These are phyloP conservation scores for Drosophila mauritiana DNA, from an alignment of 1,140 invertebrate genomes.

Conservation along the genomic window DNA sequence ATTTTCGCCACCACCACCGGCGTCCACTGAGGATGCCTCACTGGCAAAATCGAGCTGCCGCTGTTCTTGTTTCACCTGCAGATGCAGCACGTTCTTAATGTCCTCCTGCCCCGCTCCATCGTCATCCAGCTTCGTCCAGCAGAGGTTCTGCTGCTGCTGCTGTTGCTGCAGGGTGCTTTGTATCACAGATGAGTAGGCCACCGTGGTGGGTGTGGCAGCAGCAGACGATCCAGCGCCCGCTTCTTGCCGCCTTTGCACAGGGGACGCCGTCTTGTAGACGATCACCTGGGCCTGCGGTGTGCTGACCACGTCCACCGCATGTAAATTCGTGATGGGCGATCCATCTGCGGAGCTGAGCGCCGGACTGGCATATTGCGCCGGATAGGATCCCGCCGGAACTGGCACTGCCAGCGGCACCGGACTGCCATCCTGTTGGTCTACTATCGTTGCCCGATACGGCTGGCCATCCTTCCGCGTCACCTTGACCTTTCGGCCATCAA, in stretches of 20 bases:
- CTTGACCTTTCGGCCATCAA: slow-evolving; percentile 72
- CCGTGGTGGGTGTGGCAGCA: slow-evolving; percentile 58
- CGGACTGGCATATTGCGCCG: slow-evolving; percentile 75
- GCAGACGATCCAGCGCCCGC: slow-evolving; percentile 81
- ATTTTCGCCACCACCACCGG: slow-evolving; percentile 58
- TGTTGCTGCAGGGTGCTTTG: slow-evolving; percentile 80
- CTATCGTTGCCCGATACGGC: slow-evolving; percentile 46
- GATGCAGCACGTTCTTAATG: slow-evolving; percentile 77
- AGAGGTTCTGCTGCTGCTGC: slow-evolving; percentile 65
- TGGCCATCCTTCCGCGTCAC: slow-evolving; percentile 69
- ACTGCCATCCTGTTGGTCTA: slow-evolving; percentile 69
- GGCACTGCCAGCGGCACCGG: slow-evolving; percentile 46
- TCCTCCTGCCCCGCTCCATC: slow-evolving; percentile 56
- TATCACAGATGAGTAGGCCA: slow-evolving; percentile 84
- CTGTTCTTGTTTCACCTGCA: slow-evolving; percentile 81
- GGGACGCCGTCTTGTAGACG: slow-evolving; percentile 79
- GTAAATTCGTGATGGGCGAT: slow-evolving; percentile 78
- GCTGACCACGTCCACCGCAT: slow-evolving; percentile 62
- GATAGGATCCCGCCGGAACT: slow-evolving; percentile 62
- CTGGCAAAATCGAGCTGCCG: slow-evolving; percentile 69
- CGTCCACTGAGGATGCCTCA: slow-evolving; percentile 42
- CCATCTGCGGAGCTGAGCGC: slow-evolving; percentile 76
- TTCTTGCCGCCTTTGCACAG: slow-evolving; percentile 66
- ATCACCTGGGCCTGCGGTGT: slow-evolving; percentile 74
- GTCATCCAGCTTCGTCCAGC: slow-evolving; percentile 72